Conservation (phyloP, 2,113 vertebrate species). For the Lepidothrix coronata region DNA sequence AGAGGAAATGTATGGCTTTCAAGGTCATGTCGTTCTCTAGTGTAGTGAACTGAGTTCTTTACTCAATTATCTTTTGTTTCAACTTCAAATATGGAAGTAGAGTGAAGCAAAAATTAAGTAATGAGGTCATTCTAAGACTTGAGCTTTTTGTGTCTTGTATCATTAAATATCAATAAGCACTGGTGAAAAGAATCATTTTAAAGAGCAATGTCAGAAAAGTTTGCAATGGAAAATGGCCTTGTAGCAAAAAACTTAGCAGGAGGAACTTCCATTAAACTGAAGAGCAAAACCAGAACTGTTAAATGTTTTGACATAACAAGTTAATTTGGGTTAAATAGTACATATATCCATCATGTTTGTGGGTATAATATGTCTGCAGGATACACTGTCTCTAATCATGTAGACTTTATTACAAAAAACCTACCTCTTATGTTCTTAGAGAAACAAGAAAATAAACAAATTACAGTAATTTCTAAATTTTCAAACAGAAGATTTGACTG, state of each 20-base stretch:
- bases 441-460: background rate
- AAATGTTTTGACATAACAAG: slow-evolving; percentile 7
- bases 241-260: background rate
- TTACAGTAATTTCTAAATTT: background rate
- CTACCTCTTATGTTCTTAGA: background rate
- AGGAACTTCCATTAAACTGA: background rate
- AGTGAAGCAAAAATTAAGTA: background rate
- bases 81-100: background rate
- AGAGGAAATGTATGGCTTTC: background rate
- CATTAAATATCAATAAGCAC: background rate
- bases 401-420: background rate
- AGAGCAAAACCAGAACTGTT: background rate
- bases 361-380: background rate
- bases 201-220: background rate
- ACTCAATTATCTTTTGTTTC: background rate
- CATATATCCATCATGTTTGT: background rate
- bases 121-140: background rate
- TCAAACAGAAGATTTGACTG: background rate
- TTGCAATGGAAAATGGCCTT: background rate
- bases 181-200: background rate
- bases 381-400: background rate
- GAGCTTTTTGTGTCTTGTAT: background rate
- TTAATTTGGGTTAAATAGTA: background rate
- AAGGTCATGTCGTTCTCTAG: background rate
- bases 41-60: background rate